Evolutionary conservation across 2,888 invertebrate species (phyloP).

Genomic region (Dendrolimus houi): DNA sequence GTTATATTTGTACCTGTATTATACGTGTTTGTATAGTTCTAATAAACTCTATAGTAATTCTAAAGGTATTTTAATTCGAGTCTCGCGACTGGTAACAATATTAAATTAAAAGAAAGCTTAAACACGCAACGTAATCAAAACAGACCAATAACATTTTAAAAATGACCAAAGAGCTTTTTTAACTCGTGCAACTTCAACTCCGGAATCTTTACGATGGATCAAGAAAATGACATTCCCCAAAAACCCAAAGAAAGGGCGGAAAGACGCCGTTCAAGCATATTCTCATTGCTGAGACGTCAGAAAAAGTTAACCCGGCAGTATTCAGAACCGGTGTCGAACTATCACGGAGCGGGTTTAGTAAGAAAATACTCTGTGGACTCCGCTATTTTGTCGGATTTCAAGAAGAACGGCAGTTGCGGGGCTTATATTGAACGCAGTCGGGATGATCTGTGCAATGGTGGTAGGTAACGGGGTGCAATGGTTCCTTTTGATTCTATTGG

Average conservation of each 20-base stretch:
- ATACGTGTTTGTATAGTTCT: too few species aligned
- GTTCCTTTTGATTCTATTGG: not conserved
- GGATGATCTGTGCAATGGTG: constrained; percentile 31
- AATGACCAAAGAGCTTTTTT: too few species aligned
- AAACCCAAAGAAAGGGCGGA: constrained; percentile 43
- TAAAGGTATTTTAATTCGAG: too few species aligned
- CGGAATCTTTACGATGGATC: not conserved
- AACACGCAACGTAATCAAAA: constrained; percentile 35
- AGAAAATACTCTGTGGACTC: constrained; percentile 59
- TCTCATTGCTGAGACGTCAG: constrained; percentile 45
- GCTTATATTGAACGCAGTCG: constrained; percentile 26
- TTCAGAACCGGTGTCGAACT: constrained; percentile 40
- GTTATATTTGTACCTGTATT: too few species aligned
- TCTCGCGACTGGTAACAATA: too few species aligned
- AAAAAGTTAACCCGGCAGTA: constrained; percentile 50
- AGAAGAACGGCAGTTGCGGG: constrained; percentile 26
- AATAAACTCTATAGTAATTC: too few species aligned
- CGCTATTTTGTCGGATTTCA: constrained; percentile 44
- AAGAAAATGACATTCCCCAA: constrained; percentile 5
- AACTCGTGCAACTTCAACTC: too few species aligned
- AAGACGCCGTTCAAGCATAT: constrained; percentile 52
- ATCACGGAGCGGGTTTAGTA: constrained; percentile 18
- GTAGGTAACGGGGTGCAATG: constrained; percentile 25
- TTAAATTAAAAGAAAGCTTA: too few species aligned
- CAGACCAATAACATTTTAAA: too few species aligned